phyloP scores from a whole-genome alignment of 2,113 vertebrate genomes.

The Danio rerio region DNA sequence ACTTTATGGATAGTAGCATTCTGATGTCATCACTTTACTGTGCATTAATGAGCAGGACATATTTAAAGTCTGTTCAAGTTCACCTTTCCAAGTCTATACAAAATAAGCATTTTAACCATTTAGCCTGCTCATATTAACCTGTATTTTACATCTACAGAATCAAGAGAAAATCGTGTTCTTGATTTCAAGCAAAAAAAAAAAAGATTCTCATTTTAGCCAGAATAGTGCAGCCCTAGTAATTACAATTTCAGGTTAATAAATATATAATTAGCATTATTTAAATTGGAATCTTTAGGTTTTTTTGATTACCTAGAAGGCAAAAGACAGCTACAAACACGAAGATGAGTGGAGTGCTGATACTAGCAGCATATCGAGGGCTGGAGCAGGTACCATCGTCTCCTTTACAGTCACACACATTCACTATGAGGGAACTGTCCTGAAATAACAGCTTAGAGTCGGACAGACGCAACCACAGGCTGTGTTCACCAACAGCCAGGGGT shows the following conservation, averaged over 20 bases:
- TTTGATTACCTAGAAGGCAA: constrained; percentile 56
- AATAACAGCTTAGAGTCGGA: constrained; percentile 56
- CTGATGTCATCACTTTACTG: too few relatives aligned
- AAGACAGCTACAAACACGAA: constrained; percentile 59
- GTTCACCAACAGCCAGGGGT: constrained; percentile 46
- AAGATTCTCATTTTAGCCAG: too few relatives aligned
- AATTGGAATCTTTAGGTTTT: not conserved
- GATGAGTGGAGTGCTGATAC: not conserved
- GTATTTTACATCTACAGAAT: too few relatives aligned
- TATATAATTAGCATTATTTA: not conserved
- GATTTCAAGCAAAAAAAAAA: too few relatives aligned
- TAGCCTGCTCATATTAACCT: too few relatives aligned
- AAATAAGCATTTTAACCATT: too few relatives aligned
- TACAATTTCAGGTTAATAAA: not conserved
- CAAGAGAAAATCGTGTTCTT: too few relatives aligned
- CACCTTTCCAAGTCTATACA: too few relatives aligned
- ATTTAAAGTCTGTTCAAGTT: too few relatives aligned
- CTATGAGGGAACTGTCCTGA: constrained; percentile 59
- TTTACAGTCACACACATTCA: constrained; percentile 66
- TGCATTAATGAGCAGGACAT: too few relatives aligned
- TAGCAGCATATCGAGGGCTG: not conserved
- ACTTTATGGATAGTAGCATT: too few relatives aligned
- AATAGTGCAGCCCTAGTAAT: too few relatives aligned
- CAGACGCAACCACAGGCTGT: constrained; percentile 59
- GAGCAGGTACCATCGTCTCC: constrained; percentile 52